Base-by-base conservation (phyloP, 1,140 invertebrate species). In the Maniola jurtina region DNA sequence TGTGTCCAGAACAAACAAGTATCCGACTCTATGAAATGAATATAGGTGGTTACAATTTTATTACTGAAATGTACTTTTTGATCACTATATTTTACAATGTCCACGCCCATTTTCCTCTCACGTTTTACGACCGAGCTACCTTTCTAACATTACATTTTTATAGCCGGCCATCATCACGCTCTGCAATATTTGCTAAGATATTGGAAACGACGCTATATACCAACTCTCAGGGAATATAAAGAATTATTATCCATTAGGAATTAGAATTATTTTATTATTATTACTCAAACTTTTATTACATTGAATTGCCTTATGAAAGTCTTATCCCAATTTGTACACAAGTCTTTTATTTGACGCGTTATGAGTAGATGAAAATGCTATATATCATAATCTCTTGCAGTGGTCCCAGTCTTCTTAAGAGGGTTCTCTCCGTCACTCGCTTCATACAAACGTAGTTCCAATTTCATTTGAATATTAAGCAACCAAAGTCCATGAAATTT, bases 71-170 rank as follows among this genome's bases (percentile, higher is more conserved):
- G 42, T 45, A 45, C 42, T 11, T 45, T 45, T 45, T 45, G 42
- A 45, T 45, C 42, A 45, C 42, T 45, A 52, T 7, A 52, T 25
- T 52, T 52, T 52, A 52, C 48, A 73, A 74, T 70, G 70, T 75
- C 66, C 66, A 73, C 70, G 70, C 67, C 67, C 62, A 65, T 74
- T 25, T 72, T 66, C 65, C 54, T 70, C 71, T 68, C 66, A 63
- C 56, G 66, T 76, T 80, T 83, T 83, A 83, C 80, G 79, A 80
- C 55, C 73, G 50, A 68, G 38, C 69, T 71, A 64, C 71, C 76
- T 70, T 67, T 71, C 71, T 65, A 72, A 73, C 67, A 77, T 77
- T 80, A 79, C 73, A 72, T 79, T 80, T 81, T 81, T 80, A 81
- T 72, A 76, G 59, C 75, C 66, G 48, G 63, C 75, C 68, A 73